Conservation (phyloP, 1,140 invertebrate genomes). For the Drosophila ironensis region DNA sequence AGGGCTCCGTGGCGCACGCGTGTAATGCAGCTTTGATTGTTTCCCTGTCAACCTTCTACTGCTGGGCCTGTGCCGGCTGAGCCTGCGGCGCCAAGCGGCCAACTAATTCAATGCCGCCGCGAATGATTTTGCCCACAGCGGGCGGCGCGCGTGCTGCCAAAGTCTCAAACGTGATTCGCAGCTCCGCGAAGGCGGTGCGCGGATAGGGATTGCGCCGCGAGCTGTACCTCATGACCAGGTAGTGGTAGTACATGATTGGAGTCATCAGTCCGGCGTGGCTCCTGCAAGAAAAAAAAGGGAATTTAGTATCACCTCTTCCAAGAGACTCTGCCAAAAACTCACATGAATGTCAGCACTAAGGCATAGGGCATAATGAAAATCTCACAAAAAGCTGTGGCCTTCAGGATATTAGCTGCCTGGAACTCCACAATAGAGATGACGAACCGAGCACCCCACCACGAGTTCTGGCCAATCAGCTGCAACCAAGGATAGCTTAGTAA, state of each 20-base stretch:
- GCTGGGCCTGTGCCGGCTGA: conserved; percentile 60
- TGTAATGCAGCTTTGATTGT: conserved; percentile 43
- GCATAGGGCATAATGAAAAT: conserved; percentile 95
- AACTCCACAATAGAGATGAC: conserved; percentile 93
- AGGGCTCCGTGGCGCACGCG: background rate
- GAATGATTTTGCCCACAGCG: conserved; percentile 83
- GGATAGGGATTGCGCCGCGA: conserved; percentile 98
- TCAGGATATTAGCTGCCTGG: conserved; percentile 93
- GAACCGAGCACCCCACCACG: conserved; percentile 93
- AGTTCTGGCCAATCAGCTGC: conserved; percentile 93
- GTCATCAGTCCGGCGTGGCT: conserved; percentile 92
- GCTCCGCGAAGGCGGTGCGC: conserved; percentile 92
- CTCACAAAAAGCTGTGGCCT: conserved; percentile 93
- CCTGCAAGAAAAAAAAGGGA: conserved; percentile 67
- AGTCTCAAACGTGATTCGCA: conserved; percentile 86
- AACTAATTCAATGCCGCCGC: conserved; percentile 84
- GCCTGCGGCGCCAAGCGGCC: conserved; percentile 86
- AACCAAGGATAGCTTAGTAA: background rate
- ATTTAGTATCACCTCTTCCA: background rate
- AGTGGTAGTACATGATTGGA: conserved; percentile 97
- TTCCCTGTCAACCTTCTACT: conserved; percentile 2
- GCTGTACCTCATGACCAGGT: conserved; percentile 92
- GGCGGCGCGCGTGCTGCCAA: conserved; percentile 86
- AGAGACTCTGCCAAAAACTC: conserved; percentile 82
- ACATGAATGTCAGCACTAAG: conserved; percentile 92